Evolutionary conservation across 23 tunicate genomes (phyloP).

Genomic region (Phallusia fumigata): DNA sequence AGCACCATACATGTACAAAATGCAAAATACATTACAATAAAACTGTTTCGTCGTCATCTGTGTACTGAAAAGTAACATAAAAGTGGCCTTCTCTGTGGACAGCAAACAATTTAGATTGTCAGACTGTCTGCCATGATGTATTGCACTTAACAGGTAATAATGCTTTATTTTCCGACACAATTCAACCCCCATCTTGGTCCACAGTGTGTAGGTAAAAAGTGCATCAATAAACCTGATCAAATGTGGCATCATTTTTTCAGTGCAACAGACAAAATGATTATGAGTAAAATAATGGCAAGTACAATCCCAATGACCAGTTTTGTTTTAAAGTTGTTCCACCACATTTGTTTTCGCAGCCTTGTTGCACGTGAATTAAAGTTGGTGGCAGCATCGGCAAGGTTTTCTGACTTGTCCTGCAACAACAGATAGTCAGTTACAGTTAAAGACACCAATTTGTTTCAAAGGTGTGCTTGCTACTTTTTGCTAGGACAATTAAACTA

Average conservation of each 20-base stretch:
- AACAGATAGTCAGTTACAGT: background rate
- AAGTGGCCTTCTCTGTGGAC: too few relatives aligned
- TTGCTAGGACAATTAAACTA: too few relatives aligned
- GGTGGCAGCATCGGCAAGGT: constrained; percentile 75
- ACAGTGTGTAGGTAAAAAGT: background rate
- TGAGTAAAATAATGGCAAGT: constrained; percentile 47
- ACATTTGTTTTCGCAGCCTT: constrained; percentile 75
- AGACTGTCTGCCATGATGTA: too few relatives aligned
- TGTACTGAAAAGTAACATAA: too few relatives aligned
- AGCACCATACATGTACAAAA: too few relatives aligned
- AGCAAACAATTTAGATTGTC: too few relatives aligned
- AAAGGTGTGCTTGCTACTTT: too few relatives aligned
- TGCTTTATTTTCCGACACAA: too few relatives aligned
- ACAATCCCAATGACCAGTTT: constrained; percentile 50
- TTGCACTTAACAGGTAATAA: too few relatives aligned
- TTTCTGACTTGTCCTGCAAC: constrained; percentile 76
- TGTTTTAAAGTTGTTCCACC: constrained; percentile 74
- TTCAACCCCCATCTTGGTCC: background rate
- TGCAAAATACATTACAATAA: too few relatives aligned
- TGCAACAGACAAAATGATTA: constrained; percentile 64
- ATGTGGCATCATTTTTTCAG: background rate
- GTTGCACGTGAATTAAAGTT: constrained; percentile 67
- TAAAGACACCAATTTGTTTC: too few relatives aligned
- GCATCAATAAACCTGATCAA: background rate
- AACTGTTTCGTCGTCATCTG: too few relatives aligned